Percentiles rank a stretch among this genome's conserved stretches.
These are phyloP conservation scores for Myiothlypis coronata DNA, from an alignment of 2,797 vertebrate species.

Conservation along the genomic window DNA sequence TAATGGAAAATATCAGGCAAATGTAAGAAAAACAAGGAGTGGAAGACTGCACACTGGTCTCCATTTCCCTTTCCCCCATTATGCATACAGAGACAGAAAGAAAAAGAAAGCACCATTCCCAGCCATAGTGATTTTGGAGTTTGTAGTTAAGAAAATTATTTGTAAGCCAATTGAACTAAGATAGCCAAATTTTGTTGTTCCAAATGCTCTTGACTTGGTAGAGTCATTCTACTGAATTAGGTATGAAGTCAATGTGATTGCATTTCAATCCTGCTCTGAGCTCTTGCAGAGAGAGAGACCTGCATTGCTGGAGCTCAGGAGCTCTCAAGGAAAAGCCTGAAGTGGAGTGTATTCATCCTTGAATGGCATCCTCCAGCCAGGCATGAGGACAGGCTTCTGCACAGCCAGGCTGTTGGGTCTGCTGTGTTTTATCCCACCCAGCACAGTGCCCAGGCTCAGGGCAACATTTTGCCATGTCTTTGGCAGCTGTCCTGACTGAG, in stretches of 20 bases:
- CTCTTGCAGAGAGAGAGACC: neutral
- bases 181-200: neutral
- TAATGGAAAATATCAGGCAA: constrained; percentile 53
- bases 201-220: neutral
- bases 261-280: neutral
- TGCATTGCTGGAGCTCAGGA: neutral
- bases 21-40: constrained; percentile 32
- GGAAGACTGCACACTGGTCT: neutral
- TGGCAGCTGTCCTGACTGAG: neutral
- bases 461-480: neutral
- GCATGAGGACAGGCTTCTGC: neutral
- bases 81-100: neutral
- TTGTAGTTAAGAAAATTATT: neutral
- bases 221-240: neutral
- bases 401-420: fast-evolving
- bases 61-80: constrained; percentile 9
- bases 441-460: neutral
- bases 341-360: neutral
- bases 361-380: neutral
- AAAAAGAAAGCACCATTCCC: neutral
- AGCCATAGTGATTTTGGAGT: neutral
- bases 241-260: neutral
- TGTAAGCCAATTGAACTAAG: neutral
- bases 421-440: neutral
- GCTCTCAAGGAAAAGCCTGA: neutral